Conservation (phyloP, 64 coral and sea anemone species). For the Montipora efflorescens region DNA sequence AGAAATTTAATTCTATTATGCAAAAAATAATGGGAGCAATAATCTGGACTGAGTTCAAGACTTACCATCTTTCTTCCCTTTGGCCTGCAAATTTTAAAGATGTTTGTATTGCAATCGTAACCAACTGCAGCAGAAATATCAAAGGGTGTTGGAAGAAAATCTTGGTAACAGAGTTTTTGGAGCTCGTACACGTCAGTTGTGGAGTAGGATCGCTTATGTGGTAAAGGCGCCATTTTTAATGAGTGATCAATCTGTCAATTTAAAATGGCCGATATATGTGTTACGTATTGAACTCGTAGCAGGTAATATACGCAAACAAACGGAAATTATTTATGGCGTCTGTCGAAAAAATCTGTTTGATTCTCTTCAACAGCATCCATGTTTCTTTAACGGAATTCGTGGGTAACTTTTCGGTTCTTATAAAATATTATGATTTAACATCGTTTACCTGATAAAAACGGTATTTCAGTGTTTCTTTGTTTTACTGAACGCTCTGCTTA, state of each 20-base stretch:
- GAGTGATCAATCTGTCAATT: neutral
- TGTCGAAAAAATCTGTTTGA: too few relatives aligned
- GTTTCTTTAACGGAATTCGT: too few relatives aligned
- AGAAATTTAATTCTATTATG: too few relatives aligned
- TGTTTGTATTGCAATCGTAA: constrained; percentile 6
- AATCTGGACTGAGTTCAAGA: neutral
- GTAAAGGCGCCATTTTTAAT: neutral
- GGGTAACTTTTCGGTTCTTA: too few relatives aligned
- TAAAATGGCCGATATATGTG: neutral
- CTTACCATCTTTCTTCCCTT: neutral
- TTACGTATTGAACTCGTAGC: neutral
- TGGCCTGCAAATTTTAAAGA: constrained; percentile 16
- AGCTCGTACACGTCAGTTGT: neutral
- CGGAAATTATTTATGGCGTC: too few relatives aligned
- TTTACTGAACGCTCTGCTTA: too few relatives aligned
- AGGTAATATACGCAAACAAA: too few relatives aligned
- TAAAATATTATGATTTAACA: too few relatives aligned
- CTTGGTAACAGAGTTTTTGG: neutral
- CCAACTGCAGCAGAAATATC: constrained; percentile 38
- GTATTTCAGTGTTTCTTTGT: too few relatives aligned
- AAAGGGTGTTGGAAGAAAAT: neutral
- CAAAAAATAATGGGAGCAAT: too few relatives aligned
- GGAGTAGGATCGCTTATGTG: neutral
- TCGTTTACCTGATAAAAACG: too few relatives aligned
- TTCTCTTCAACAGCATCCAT: too few relatives aligned